Evolutionary conservation across 2,797 vertebrate genomes (phyloP).

Genomic region (Acanthurus leucopareius): DNA sequence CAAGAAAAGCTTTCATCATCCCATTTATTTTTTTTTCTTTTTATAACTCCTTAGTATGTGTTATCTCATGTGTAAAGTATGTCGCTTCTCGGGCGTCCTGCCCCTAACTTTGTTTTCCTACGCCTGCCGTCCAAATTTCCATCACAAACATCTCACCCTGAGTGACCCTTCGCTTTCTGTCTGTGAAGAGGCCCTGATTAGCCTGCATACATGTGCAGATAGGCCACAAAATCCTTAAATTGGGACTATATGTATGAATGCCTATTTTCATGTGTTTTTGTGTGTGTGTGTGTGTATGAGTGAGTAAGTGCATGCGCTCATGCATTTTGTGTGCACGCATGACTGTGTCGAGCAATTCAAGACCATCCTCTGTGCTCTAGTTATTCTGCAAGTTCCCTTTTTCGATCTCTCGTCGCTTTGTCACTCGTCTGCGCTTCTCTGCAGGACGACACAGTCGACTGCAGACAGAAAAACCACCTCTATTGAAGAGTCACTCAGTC

Average conservation of each 20-base stretch:
- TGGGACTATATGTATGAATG: slow-evolving; percentile 42
- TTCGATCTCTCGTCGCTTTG: slow-evolving; percentile 35
- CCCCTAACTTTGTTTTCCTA: slow-evolving; percentile 84
- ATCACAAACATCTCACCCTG: slow-evolving; percentile 86
- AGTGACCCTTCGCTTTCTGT: slow-evolving; percentile 78
- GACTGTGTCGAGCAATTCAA: slow-evolving; percentile 58
- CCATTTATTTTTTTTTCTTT: slow-evolving; percentile 19
- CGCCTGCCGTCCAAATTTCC: slow-evolving; percentile 87
- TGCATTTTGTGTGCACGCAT: slow-evolving; percentile 55
- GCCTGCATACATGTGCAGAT: slow-evolving; percentile 76
- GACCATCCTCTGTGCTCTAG: slow-evolving; percentile 55
- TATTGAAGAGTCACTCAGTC: slow-evolving; percentile 56
- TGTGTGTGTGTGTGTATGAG: slow-evolving; percentile 16
- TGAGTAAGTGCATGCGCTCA: slow-evolving; percentile 18
- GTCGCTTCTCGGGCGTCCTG: slow-evolving; percentile 77
- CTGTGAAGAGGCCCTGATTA: slow-evolving; percentile 78
- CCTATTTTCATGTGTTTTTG: slow-evolving; percentile 7
- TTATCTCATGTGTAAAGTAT: slow-evolving; percentile 84
- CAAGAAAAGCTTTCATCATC: slow-evolving; percentile 48
- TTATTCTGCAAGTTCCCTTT: slow-evolving; percentile 63
- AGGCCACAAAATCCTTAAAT: slow-evolving; percentile 61
- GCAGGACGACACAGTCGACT: slow-evolving; percentile 61
- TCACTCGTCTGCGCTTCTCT: slow-evolving; percentile 44
- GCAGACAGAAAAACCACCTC: slow-evolving; percentile 61
- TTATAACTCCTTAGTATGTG: slow-evolving; percentile 51